Base-by-base conservation (phyloP, 2,888 invertebrate genomes). In the Lamellibrachia columna region DNA sequence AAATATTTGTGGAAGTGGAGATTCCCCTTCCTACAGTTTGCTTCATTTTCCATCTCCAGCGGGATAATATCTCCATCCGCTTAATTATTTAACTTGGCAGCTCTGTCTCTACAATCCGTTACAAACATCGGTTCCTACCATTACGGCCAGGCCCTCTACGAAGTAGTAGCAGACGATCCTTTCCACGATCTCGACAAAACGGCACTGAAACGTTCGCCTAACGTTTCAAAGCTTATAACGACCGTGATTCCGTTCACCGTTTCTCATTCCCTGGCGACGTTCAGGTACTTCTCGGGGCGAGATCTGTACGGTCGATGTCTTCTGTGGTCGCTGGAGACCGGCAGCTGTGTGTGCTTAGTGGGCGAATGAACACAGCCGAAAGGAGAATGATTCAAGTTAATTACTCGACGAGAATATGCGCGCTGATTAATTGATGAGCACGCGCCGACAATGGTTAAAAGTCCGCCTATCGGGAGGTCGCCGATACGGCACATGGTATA, bases 361-460 rank as follows among this genome's bases (percentile, higher is more conserved):
- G 75, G n/a, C 75, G 75, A 75, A 75, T 22, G 75, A 75, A 75
- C 75, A 75, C 22, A 3, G 75, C 75, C 75, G 75, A 75, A 75
- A 75, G 75, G 1, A 75, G 75, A 75, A 11, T 75, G 75, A 75
- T 22, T 75, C 75, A 4, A 75, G 22, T 75, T 75, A 75, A 75
- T 75, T 75, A 75, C 75, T 22, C 22, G 22, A 1, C 22, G 11
- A 75, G 75, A 75, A 22, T 15, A 75, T 15, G 75, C 15, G 75
- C 75, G 75, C n/a, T 75, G 75, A 75, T 75, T 75, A 75, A 75
- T 75, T 75, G 75, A 75, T n/a, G 75, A 75, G 22, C 75, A 22
- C 75, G 15, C 75, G 22, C 22, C 22, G 22, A 75, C 75, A n/a
- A 22, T 75, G n/a, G 75, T 75, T 15, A 15, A 22, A 75, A 75